Conservation (phyloP, 1,140 invertebrate species). For the Agraylea sexmaculata region DNA sequence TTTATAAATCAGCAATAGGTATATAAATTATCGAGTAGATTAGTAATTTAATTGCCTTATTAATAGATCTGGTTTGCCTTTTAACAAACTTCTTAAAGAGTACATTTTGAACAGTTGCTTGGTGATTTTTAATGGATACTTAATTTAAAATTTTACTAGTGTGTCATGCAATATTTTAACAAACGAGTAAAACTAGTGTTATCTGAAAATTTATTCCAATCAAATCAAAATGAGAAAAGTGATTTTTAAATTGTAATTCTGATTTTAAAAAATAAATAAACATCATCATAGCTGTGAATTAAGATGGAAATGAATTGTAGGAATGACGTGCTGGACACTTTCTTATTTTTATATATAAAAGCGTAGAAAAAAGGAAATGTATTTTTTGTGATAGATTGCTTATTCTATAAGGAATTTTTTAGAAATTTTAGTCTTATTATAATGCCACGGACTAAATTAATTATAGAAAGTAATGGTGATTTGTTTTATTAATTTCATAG, state of each 20-base stretch:
- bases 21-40: slow-evolving; percentile 2
- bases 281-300: no score
- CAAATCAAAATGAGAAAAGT: background rate
- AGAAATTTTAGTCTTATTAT: background rate
- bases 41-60: background rate
- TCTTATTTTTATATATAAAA: slow-evolving; percentile 14
- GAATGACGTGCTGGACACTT: slow-evolving; percentile 12
- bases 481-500: no score
- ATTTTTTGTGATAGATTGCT: background rate
- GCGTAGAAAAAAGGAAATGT: background rate
- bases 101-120: no score
- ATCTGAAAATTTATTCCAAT: background rate
- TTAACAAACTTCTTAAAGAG: no score
- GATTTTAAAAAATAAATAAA: background rate
- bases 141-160: no score
- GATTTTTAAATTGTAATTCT: background rate
- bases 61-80: no score
- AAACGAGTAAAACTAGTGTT: background rate
- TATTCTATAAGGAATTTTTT: background rate
- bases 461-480: no score
- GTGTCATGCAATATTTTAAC: no score
- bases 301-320: no score
- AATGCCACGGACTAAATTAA: no score
- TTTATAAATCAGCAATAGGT: slow-evolving; percentile 9
- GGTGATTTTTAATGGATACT: no score